Conservation (phyloP, 2,113 vertebrate species). For the Phalacrocorax aristotelis region DNA sequence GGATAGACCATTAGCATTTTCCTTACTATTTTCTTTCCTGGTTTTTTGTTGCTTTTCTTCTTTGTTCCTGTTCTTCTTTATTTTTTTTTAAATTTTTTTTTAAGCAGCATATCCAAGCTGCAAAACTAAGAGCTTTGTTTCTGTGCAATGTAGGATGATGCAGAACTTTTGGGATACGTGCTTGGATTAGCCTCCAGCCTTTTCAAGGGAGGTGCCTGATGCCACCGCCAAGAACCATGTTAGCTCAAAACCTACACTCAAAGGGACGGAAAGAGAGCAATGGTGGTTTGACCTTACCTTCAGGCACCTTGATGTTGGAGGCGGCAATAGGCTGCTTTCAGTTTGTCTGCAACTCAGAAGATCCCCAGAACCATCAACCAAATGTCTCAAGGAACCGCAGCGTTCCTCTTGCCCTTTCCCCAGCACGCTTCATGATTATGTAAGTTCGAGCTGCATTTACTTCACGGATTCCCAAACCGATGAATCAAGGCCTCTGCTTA, state of each 20-base stretch:
- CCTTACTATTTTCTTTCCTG: neutral
- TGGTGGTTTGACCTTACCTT: neutral
- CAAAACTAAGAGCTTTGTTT: neutral
- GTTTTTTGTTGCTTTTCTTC: neutral
- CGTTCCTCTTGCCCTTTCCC: neutral
- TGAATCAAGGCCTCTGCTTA: neutral
- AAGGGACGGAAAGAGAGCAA: neutral
- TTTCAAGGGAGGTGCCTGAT: neutral
- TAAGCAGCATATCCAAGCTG: neutral
- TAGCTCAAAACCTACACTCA: neutral
- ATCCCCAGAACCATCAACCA: neutral
- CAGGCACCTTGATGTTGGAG: neutral
- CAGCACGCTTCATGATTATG: neutral
- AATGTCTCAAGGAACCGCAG: rapidly evolving
- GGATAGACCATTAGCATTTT: neutral
- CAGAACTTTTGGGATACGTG: rapidly evolving
- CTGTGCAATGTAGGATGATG: neutral
- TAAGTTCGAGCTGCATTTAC: neutral
- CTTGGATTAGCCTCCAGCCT: neutral
- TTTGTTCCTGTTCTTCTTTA: neutral
- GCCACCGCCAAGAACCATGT: neutral
- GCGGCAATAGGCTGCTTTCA: neutral
- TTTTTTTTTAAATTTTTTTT: neutral
- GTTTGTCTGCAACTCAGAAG: neutral
- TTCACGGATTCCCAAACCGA: neutral